A percentile compares a stretch with the other conserved stretches of the same genome.
These are phyloP conservation scores for Galerucella calmariensis DNA, from an alignment of 2,888 invertebrate genomes.

Conservation along the genomic window DNA sequence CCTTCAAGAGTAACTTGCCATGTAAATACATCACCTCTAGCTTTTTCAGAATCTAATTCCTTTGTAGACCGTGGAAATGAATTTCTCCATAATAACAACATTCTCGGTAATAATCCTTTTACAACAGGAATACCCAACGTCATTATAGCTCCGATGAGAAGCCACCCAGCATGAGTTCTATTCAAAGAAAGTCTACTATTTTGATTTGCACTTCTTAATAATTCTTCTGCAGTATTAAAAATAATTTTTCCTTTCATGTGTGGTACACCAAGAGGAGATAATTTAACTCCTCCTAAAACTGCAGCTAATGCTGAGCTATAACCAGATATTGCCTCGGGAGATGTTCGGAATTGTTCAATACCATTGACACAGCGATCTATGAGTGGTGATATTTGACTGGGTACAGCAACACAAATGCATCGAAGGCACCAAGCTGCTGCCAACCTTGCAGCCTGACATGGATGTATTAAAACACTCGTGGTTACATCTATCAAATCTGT, in stretches of 20 bases:
- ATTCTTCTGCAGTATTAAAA: conserved; percentile 96
- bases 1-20: conserved; percentile 99
- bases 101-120: conserved; percentile 89
- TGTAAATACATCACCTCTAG: conserved; percentile 96
- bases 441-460: conserved; percentile 91
- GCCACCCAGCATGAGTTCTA: conserved; percentile 97
- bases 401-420: conserved; percentile 92
- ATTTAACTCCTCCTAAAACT: conserved; percentile 88
- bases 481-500: conserved; percentile 81
- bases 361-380: conserved; percentile 90
- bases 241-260: conserved; percentile 97
- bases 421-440: conserved; percentile 96
- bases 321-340: conserved; percentile 88
- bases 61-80: conserved; percentile 97
- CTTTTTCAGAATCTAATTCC: conserved; percentile 96
- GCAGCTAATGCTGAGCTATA: conserved; percentile 95
- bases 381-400: conserved; percentile 92
- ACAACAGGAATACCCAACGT: conserved; percentile 94
- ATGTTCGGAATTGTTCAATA: conserved; percentile 88
- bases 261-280: conserved; percentile 93
- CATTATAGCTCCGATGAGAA: conserved; percentile 96
- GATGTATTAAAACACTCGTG: conserved; percentile 89
- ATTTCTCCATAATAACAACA: conserved; percentile 96
- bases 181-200: conserved; percentile 94
- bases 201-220: conserved; percentile 95